Percentiles rank a stretch among this genome's conserved stretches.
These are phyloP conservation scores for Meganola albula DNA, from an alignment of 2,888 invertebrate genomes.

Conservation along the genomic window DNA sequence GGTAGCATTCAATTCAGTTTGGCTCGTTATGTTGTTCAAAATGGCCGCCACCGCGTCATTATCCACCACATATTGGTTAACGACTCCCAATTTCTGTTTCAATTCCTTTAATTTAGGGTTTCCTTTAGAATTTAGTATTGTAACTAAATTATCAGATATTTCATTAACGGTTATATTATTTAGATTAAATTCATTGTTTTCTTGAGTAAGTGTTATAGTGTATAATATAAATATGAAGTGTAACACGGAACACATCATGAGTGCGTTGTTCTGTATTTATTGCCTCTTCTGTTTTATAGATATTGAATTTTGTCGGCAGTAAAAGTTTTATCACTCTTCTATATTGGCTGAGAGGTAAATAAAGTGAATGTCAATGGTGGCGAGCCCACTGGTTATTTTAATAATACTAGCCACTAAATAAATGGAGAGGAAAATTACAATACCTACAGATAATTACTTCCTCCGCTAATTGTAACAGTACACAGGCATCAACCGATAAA, in stretches of 20 bases:
- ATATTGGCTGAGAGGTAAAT: slow-evolving; percentile 9
- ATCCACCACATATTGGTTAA: slow-evolving; percentile 45
- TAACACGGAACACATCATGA: slow-evolving; percentile 18
- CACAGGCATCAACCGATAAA: too few relatives aligned
- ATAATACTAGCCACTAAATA: too few relatives aligned
- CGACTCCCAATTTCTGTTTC: slow-evolving; percentile 43
- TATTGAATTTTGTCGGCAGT: slow-evolving; percentile 17
- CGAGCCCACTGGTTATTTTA: neutral
- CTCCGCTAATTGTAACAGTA: too few relatives aligned
- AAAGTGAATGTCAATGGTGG: slow-evolving; percentile 9
- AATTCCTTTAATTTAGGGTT: slow-evolving; percentile 42
- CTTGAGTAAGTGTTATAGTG: slow-evolving; percentile 1
- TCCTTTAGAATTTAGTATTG: slow-evolving; percentile 9
- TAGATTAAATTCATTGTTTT: slow-evolving; percentile 1
- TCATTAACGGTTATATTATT: slow-evolving; percentile 20
- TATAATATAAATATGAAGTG: slow-evolving; percentile 11
- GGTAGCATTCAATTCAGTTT: slow-evolving; percentile 44
- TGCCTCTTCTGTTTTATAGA: slow-evolving; percentile 18
- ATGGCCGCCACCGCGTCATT: slow-evolving; percentile 37
- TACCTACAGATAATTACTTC: too few relatives aligned
- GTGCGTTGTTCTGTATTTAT: slow-evolving; percentile 13
- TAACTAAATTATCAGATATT: slow-evolving; percentile 12
- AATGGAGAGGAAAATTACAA: too few relatives aligned
- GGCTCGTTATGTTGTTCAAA: slow-evolving; percentile 38
- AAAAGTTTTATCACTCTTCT: slow-evolving; percentile 15